Conservation (phyloP, 2,113 vertebrate species). For the Nematolebias whitei region DNA sequence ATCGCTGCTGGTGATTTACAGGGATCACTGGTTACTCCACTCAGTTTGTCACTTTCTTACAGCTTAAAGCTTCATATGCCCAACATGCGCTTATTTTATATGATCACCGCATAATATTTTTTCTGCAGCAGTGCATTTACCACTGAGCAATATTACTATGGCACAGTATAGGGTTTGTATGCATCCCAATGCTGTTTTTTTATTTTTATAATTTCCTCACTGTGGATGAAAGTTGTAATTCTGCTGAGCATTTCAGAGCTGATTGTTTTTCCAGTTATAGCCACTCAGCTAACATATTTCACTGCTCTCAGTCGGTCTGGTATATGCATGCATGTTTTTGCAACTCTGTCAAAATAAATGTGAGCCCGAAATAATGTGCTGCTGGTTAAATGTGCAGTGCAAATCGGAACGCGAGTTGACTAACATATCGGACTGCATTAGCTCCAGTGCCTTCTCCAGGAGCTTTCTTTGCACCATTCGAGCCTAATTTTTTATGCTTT, state of each 20-base stretch:
- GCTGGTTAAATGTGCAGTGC: conserved; percentile 11
- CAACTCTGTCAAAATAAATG: not conserved
- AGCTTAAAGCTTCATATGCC: not conserved
- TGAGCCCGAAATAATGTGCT: not conserved
- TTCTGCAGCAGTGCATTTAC: not conserved
- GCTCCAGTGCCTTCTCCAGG: not conserved
- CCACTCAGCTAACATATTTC: not conserved
- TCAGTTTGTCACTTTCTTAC: not conserved
- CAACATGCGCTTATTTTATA: not conserved
- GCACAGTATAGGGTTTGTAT: not conserved
- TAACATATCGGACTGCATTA: not conserved
- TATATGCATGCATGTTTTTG: conserved; percentile 2
- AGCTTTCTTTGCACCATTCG: not conserved
- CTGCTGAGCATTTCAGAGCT: conserved; percentile 18
- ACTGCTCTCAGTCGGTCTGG: conserved; percentile 9
- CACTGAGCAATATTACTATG: not conserved
- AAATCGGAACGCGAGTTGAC: not conserved
- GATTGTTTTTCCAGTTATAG: conserved; percentile 3
- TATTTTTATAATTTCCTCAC: conserved; percentile 3
- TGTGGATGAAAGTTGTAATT: conserved; percentile 20
- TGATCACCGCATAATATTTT: not conserved
- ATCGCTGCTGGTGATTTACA: conserved; percentile 4
- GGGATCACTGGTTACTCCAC: not conserved
- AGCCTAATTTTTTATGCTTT: not conserved
- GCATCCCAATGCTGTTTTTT: not conserved